These are phyloP conservation scores for Tyto alba DNA, from an alignment of 2,113 vertebrate species.

Conservation along the genomic window DNA sequence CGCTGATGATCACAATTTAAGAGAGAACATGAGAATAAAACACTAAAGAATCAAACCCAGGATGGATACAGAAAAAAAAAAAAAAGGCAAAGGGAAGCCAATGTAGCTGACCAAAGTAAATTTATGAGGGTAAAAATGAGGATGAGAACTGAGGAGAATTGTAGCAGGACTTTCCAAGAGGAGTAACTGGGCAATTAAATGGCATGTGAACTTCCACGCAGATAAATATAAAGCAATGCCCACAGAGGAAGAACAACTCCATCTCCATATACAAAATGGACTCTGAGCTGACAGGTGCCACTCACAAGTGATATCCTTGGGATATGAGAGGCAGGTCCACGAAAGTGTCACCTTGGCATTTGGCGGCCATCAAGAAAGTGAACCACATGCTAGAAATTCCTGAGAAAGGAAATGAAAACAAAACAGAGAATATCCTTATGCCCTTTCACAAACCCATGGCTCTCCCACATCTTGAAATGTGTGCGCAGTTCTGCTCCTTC, in stretches of 20 bases:
- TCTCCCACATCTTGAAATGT: background rate
- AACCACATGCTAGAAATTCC: background rate
- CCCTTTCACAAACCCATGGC: background rate
- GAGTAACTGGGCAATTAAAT: background rate
- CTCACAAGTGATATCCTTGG: background rate
- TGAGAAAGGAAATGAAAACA: background rate
- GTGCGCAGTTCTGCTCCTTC: background rate
- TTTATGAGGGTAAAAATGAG: background rate
- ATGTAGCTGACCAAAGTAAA: background rate
- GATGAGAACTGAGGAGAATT: background rate
- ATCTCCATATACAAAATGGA: background rate
- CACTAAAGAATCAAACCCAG: background rate
- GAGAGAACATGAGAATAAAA: background rate
- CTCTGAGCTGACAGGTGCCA: background rate
- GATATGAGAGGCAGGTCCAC: background rate
- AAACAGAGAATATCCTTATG: background rate
- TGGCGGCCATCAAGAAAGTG: background rate
- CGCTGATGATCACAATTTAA: background rate
- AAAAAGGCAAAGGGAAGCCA: background rate
- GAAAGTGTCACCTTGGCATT: background rate
- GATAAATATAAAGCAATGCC: background rate
- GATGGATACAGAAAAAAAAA: background rate
- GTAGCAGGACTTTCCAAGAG: background rate
- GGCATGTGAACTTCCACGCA: background rate
- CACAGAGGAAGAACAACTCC: background rate